A percentile compares a stretch with the other conserved stretches of the same genome.
Evolutionary conservation across 1,140 invertebrate genomes (phyloP).

Genomic region (Leguminivora glycinivorella): DNA sequence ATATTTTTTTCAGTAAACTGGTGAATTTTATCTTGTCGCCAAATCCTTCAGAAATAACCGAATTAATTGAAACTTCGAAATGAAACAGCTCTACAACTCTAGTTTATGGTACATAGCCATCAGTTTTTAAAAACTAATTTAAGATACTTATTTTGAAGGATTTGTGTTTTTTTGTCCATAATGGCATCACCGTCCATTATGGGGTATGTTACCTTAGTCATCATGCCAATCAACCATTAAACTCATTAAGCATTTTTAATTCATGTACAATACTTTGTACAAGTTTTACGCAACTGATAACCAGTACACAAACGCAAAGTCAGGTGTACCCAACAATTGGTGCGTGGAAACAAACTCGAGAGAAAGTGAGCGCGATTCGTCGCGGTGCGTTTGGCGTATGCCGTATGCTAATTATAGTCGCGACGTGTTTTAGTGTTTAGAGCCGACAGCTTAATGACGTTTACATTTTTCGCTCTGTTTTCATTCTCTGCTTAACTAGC

Average conservation of each 20-base stretch:
- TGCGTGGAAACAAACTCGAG: conserved; percentile 46
- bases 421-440: conserved; percentile 10
- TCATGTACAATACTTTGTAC: not conserved
- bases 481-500: not conserved
- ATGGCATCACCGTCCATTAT: too few relatives aligned
- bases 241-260: not conserved
- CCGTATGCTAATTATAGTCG: conserved; percentile 18
- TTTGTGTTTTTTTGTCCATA: too few relatives aligned
- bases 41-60: too few relatives aligned
- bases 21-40: too few relatives aligned
- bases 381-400: conserved; percentile 22
- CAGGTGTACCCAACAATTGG: conserved; percentile 56
- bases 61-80: too few relatives aligned
- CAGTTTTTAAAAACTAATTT: too few relatives aligned
- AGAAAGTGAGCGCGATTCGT: conserved; percentile 49
- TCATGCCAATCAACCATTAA: not conserved
- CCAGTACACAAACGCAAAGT: conserved; percentile 31
- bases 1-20: too few relatives aligned
- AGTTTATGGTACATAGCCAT: too few relatives aligned
- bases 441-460: not conserved
- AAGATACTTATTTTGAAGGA: too few relatives aligned
- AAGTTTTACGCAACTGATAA: conserved; percentile 21
- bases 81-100: too few relatives aligned
- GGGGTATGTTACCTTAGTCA: too few relatives aligned
- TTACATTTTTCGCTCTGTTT: not conserved